Evolutionary conservation across 2,888 invertebrate genomes (phyloP).

Genomic region (Eulithis testata): DNA sequence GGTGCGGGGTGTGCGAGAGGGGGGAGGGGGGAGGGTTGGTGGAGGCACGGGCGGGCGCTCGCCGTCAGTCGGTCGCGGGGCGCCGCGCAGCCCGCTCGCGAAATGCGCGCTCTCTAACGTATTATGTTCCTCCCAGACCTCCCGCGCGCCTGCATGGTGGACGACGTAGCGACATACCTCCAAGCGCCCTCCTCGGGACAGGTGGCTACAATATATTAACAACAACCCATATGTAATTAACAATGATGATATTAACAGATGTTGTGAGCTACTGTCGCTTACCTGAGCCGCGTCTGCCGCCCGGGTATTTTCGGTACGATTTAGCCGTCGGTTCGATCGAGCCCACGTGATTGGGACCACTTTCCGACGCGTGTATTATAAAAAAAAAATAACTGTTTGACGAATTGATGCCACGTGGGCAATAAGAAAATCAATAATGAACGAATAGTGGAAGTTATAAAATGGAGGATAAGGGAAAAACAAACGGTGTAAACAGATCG

Average conservation of each 20-base stretch:
- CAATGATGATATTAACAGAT: slow-evolving; percentile 85
- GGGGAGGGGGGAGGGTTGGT: slow-evolving; percentile 43
- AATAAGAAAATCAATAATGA: slow-evolving; percentile 28
- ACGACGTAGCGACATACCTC: slow-evolving; percentile 97
- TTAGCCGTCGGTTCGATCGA: slow-evolving; percentile 67
- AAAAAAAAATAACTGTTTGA: slow-evolving; percentile 38
- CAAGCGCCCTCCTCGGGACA: slow-evolving; percentile 98
- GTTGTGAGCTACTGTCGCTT: slow-evolving; percentile 84
- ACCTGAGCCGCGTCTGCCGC: slow-evolving; percentile 76
- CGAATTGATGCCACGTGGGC: slow-evolving; percentile 32
- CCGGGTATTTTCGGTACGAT: slow-evolving; percentile 83
- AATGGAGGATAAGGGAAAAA: slow-evolving; percentile 56
- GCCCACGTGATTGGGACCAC: slow-evolving; percentile 64
- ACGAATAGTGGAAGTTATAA: slow-evolving; percentile 35
- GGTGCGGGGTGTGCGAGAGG: slow-evolving; percentile 36
- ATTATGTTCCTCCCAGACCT: slow-evolving; percentile 96
- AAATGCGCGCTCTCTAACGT: slow-evolving; percentile 77
- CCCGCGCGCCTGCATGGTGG: slow-evolving; percentile 97
- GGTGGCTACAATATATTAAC: slow-evolving; percentile 88
- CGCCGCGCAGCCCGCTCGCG: slow-evolving; percentile 81
- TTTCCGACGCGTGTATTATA: slow-evolving; percentile 47
- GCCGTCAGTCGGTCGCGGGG: slow-evolving; percentile 80
- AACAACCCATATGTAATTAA: slow-evolving; percentile 85
- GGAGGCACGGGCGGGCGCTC: slow-evolving; percentile 45
- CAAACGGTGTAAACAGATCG: slow-evolving; percentile 79